Evolutionary conservation across 1,140 invertebrate species (phyloP).

Genomic region (Zaprionus kolodkinae): DNA sequence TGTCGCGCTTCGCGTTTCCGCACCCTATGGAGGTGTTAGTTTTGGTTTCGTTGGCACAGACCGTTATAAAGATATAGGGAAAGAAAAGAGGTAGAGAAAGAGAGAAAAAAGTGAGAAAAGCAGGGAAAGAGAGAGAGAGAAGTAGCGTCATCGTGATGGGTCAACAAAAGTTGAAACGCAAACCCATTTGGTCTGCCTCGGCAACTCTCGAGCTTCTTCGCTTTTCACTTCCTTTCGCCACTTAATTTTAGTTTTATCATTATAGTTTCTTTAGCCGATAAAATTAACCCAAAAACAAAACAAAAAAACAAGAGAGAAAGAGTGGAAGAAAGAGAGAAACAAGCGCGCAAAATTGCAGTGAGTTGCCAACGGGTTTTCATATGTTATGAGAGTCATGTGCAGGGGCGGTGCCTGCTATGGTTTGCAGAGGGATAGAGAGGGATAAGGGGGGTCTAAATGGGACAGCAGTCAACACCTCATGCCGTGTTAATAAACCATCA

Average conservation of each 20-base stretch:
- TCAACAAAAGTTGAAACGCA: background rate
- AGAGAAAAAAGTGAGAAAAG: background rate
- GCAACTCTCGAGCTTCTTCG: constrained; percentile 23
- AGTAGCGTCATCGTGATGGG: constrained; percentile 15
- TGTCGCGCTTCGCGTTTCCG: constrained; percentile 65
- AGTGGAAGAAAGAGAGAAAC: background rate
- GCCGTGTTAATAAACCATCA: constrained; percentile 74
- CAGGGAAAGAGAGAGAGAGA: background rate
- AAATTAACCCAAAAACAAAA: constrained; percentile 50
- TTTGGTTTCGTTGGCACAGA: constrained; percentile 51
- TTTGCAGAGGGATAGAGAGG: too few relatives aligned
- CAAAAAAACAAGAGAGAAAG: background rate
- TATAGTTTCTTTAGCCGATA: constrained; percentile 38
- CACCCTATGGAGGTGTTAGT: constrained; percentile 50
- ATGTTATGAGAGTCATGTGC: background rate
- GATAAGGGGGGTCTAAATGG: constrained; percentile 21
- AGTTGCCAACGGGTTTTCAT: constrained; percentile 13
- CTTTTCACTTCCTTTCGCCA: constrained; percentile 73
- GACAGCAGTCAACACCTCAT: constrained; percentile 65
- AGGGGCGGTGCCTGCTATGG: background rate
- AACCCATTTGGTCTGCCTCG: background rate
- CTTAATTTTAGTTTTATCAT: constrained; percentile 54
- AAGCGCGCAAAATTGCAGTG: constrained; percentile 47
- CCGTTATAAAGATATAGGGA: background rate
- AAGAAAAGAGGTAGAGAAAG: background rate